phyloP scores from a whole-genome alignment of 2,888 invertebrate species.

The Nematopogon swammerdamellus region DNA sequence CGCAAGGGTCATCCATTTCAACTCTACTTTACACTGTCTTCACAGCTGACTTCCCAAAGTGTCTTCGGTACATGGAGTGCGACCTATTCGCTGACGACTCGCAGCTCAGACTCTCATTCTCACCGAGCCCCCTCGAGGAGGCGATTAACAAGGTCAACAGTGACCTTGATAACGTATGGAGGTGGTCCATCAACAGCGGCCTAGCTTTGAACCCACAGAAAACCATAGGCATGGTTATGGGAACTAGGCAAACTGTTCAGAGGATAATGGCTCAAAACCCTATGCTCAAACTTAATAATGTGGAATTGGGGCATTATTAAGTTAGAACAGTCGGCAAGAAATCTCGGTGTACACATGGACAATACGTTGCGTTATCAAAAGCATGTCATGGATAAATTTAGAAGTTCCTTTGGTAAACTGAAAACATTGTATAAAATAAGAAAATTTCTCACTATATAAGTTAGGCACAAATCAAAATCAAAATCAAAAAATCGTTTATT shows the following conservation, averaged over 20 bases:
- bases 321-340: too few species aligned
- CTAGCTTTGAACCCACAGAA: constrained; percentile 18
- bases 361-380: too few species aligned
- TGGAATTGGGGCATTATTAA: too few species aligned
- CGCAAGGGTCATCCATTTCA: not conserved
- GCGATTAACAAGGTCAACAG: not conserved
- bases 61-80: not conserved
- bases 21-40: not conserved
- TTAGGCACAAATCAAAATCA: too few species aligned
- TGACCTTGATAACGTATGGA: not conserved
- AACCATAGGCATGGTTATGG: not conserved
- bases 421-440: too few species aligned
- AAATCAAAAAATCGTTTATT: too few species aligned
- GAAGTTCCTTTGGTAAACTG: too few species aligned
- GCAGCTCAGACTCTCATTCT: not conserved
- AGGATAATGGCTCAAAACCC: not conserved
- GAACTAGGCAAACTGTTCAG: not conserved
- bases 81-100: not conserved
- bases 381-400: too few species aligned
- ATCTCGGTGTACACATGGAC: too few species aligned
- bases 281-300: too few species aligned
- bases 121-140: not conserved
- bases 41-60: not conserved
- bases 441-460: too few species aligned
- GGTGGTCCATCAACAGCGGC: not conserved